Evolutionary conservation across 2,888 invertebrate species (phyloP).

Genomic region (Nymphalis polychloros): DNA sequence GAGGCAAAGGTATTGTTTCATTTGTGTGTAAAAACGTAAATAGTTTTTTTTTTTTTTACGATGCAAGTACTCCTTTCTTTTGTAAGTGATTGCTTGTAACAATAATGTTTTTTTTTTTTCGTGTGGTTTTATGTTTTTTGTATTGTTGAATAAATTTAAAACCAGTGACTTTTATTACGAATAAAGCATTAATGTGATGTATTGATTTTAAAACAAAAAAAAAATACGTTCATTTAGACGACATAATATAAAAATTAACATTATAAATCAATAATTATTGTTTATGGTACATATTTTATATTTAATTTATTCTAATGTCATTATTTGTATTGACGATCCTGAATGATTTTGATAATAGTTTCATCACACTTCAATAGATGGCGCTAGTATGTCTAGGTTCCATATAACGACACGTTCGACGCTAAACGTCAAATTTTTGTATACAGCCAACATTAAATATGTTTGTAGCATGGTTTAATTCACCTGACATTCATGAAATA

Average conservation of each 20-base stretch:
- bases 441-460: too few species aligned
- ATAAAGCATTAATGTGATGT: too few species aligned
- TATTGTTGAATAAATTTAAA: too few species aligned
- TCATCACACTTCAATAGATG: not conserved
- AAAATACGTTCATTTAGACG: not conserved
- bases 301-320: not conserved
- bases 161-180: too few species aligned
- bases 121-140: too few species aligned
- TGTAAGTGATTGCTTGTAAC: too few species aligned
- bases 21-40: not conserved
- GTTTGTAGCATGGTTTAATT: too few species aligned
- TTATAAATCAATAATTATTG: not conserved
- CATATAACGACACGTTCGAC: not conserved
- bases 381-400: not conserved
- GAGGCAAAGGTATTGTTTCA: constrained; percentile 1
- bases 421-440: not conserved
- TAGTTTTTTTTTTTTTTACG: too few species aligned
- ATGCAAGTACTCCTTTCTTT: too few species aligned
- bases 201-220: too few species aligned
- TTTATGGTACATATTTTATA: not conserved
- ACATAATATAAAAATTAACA: not conserved
- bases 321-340: not conserved
- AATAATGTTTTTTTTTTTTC: too few species aligned
- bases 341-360: not conserved
- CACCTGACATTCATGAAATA: too few species aligned